phyloP scores from a whole-genome alignment of 2,888 invertebrate genomes.

The Proisotoma minuta region DNA sequence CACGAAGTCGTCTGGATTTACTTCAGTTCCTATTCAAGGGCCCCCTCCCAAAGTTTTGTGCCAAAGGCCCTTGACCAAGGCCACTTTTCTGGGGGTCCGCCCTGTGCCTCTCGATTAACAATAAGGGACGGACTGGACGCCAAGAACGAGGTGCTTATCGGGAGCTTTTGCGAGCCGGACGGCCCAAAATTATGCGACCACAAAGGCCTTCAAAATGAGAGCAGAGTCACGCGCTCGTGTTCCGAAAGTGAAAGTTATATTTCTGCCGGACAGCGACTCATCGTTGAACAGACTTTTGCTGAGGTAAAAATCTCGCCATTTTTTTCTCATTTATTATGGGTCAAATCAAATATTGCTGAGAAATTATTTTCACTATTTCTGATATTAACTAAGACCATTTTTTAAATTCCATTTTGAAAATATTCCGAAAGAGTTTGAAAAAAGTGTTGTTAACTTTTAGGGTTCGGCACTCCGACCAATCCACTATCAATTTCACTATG shows the following conservation, averaged over 20 bases:
- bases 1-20: slow-evolving; percentile 81
- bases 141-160: slow-evolving; percentile 52
- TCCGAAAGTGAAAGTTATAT: slow-evolving; percentile 75
- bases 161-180: slow-evolving; percentile 68
- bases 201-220: slow-evolving; percentile 64
- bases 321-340: neutral
- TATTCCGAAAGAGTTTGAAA: neutral
- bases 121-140: slow-evolving; percentile 62
- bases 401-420: neutral
- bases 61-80: no score
- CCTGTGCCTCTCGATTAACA: slow-evolving; percentile 66
- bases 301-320: slow-evolving; percentile 31
- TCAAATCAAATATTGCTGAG: neutral
- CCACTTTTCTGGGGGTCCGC: neutral
- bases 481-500: slow-evolving; percentile 77
- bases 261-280: slow-evolving; percentile 56
- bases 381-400: neutral
- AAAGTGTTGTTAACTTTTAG: slow-evolving; percentile 63
- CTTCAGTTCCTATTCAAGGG: slow-evolving; percentile 77
- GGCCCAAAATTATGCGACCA: slow-evolving; percentile 78
- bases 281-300: slow-evolving; percentile 54
- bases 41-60: slow-evolving; percentile 68
- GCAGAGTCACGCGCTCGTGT: slow-evolving; percentile 73
- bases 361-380: neutral
- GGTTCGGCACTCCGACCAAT: slow-evolving; percentile 77